phyloP scores from a whole-genome alignment of 1,140 invertebrate genomes.

The Lepidurus arcticus region DNA sequence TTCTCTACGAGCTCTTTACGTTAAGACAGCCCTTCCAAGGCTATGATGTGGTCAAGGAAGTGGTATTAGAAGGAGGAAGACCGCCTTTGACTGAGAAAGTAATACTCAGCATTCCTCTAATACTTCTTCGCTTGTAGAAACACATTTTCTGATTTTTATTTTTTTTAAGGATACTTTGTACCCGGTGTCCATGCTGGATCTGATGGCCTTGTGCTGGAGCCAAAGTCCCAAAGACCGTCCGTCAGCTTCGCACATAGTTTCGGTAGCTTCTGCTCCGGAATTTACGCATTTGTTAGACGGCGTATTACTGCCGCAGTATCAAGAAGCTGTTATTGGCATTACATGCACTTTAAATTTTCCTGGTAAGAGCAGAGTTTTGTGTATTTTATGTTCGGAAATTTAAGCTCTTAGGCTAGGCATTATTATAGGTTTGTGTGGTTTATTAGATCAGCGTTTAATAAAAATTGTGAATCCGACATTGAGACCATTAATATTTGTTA shows the following conservation, averaged over 20 bases:
- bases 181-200: constrained; percentile 83
- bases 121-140: constrained; percentile 30
- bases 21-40: constrained; percentile 90
- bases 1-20: constrained; percentile 91
- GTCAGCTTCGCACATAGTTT: constrained; percentile 86
- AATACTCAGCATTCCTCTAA: constrained; percentile 37
- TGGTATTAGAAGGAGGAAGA: constrained; percentile 86
- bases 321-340: neutral
- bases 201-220: constrained; percentile 94
- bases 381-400: neutral
- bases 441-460: neutral
- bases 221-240: constrained; percentile 80
- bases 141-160: constrained; percentile 22
- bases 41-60: constrained; percentile 92
- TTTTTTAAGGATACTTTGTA: constrained; percentile 60
- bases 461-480: neutral
- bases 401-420: neutral
- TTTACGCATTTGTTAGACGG: constrained; percentile 83
- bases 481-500: constrained; percentile 27
- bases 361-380: neutral
- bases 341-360: neutral
- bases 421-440: neutral
- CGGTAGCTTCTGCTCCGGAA: constrained; percentile 84
- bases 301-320: constrained; percentile 43
- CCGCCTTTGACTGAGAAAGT: constrained; percentile 78